A percentile compares a stretch with the other conserved stretches of the same genome.
Conservation (phyloP, 2,113 vertebrate genomes). For the Siniperca chuatsi region DNA sequence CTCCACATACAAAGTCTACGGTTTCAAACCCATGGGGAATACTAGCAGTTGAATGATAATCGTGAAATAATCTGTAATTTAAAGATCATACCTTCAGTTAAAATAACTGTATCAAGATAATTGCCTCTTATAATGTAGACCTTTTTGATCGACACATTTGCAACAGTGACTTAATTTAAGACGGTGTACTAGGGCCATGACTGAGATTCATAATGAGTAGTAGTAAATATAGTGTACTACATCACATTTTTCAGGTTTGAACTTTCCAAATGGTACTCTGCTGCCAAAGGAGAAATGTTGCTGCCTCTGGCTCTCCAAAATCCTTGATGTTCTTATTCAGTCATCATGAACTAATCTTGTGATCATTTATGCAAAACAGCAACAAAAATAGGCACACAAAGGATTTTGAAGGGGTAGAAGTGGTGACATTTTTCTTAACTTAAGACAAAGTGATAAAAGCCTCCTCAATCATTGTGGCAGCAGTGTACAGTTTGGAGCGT, state of each 20-base stretch:
- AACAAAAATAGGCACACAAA: not conserved
- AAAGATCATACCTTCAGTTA: not conserved
- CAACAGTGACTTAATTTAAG: no score
- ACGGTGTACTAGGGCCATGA: no score
- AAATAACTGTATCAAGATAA: not conserved
- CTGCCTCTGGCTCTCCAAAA: no score
- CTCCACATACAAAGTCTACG: not conserved
- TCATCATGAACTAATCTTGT: not conserved
- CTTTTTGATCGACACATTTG: no score
- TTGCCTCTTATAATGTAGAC: not conserved
- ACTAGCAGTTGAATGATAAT: not conserved
- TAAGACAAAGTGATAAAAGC: not conserved
- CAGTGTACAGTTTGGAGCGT: not conserved
- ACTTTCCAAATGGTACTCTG: not conserved
- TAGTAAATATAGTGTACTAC: no score
- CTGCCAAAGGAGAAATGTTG: not conserved
- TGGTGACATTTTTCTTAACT: no score
- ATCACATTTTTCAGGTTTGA: not conserved
- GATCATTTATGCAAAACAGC: not conserved
- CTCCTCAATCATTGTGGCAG: not conserved
- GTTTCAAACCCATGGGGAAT: not conserved
- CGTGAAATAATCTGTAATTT: not conserved
- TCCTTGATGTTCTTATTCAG: not conserved
- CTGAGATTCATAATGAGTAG: no score
- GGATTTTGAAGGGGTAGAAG: not conserved